phyloP scores from a whole-genome alignment of 2,113 vertebrate genomes.

The Boleophthalmus pectinirostris region DNA sequence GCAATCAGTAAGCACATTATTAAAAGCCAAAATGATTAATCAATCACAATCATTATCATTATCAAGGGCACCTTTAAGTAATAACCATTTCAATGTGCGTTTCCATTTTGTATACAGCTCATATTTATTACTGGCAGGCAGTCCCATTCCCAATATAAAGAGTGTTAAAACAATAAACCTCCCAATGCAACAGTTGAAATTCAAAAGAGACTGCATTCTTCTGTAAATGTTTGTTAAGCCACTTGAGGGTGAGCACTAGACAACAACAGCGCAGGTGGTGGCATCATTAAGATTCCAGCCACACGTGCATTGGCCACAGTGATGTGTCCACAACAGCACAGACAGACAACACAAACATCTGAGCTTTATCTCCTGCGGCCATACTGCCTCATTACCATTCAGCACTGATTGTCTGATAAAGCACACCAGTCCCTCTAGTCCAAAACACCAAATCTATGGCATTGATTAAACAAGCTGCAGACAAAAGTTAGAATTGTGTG shows the following conservation, averaged over 20 bases:
- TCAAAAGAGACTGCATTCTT: neutral
- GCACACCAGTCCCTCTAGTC: slow-evolving; percentile 30
- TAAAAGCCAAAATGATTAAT: too few relatives aligned
- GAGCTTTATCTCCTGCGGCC: slow-evolving; percentile 46
- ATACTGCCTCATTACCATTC: slow-evolving; percentile 56
- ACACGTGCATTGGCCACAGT: slow-evolving; percentile 2
- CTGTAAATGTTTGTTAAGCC: neutral
- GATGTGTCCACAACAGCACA: slow-evolving; percentile 10
- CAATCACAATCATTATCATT: too few relatives aligned
- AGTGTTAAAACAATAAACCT: neutral
- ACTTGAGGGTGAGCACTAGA: slow-evolving; percentile 36
- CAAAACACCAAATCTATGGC: slow-evolving; percentile 56
- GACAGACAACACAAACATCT: slow-evolving; percentile 18
- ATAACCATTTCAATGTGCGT: too few relatives aligned
- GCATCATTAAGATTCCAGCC: slow-evolving; percentile 51
- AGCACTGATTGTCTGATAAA: slow-evolving; percentile 56
- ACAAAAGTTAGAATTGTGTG: slow-evolving; percentile 49
- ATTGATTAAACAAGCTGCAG: slow-evolving; percentile 49
- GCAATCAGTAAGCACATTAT: too few relatives aligned
- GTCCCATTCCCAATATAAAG: neutral
- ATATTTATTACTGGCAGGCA: too few relatives aligned
- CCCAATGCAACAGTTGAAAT: neutral
- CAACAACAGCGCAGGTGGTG: slow-evolving; percentile 14
- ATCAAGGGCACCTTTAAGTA: too few relatives aligned
- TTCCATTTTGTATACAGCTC: too few relatives aligned